These are phyloP conservation scores for Porites lutea DNA, from an alignment of 64 coral and sea anemone genomes.

Conservation along the genomic window DNA sequence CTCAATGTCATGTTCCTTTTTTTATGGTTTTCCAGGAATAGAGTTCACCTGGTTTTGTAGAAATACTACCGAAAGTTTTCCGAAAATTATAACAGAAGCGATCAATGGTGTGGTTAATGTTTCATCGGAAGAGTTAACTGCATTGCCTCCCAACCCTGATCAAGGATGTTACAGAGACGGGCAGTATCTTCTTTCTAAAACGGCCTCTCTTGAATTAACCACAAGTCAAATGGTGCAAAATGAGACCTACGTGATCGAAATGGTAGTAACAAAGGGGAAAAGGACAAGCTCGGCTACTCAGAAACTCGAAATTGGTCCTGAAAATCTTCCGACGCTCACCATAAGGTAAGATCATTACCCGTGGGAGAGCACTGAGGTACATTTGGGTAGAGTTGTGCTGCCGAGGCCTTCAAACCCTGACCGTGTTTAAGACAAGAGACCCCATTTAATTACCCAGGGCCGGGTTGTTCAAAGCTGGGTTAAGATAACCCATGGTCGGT, in stretches of 20 bases:
- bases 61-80: conserved; percentile 43
- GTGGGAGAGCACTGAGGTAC: too few relatives aligned
- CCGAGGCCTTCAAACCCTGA: too few relatives aligned
- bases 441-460: too few relatives aligned
- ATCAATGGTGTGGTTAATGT: not conserved
- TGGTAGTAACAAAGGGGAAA: conserved; percentile 57
- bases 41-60: conserved; percentile 75
- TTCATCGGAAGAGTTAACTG: not conserved
- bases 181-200: conserved; percentile 32
- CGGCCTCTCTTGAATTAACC: conserved; percentile 1
- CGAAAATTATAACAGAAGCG: not conserved
- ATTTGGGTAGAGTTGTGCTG: too few relatives aligned
- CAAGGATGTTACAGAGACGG: conserved; percentile 65
- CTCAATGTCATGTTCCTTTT: not conserved
- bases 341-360: conserved; percentile 44
- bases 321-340: conserved; percentile 39
- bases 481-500: too few relatives aligned
- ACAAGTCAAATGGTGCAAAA: conserved; percentile 39
- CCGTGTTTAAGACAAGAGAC: too few relatives aligned
- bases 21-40: conserved; percentile 46
- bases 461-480: too few relatives aligned
- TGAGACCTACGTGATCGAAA: conserved; percentile 25
- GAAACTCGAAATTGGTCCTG: conserved; percentile 54
- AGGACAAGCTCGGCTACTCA: conserved; percentile 48
- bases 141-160: not conserved